Conservation (phyloP, 1,140 invertebrate species). For the Platyscapa corneri region DNA sequence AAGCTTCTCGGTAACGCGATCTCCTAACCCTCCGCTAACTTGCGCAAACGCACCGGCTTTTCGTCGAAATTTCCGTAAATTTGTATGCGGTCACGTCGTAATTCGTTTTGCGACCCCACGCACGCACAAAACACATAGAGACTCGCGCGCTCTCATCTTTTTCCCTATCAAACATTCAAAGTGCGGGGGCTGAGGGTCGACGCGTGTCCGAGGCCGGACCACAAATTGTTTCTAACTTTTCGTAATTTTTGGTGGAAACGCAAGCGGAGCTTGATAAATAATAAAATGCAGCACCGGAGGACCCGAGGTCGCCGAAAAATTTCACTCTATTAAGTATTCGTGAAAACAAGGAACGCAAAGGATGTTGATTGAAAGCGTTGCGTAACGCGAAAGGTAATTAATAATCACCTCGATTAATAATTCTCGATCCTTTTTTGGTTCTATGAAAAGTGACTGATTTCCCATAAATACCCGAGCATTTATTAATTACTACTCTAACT, state of each 20-base stretch:
- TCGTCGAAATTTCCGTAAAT: conserved; percentile 58
- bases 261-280: conserved; percentile 28
- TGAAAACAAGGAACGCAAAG: neutral
- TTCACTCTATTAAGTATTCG: neutral
- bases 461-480: neutral
- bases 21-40: neutral
- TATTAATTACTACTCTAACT: neutral
- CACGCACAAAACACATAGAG: neutral
- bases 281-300: conserved; percentile 15
- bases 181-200: neutral
- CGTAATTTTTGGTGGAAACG: conserved; percentile 40
- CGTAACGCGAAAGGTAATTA: neutral
- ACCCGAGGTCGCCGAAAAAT: neutral
- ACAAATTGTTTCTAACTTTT: conserved; percentile 51
- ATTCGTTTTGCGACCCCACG: conserved; percentile 59
- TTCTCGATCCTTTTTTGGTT: neutral
- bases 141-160: conserved; percentile 29
- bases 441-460: neutral
- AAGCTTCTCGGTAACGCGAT: conserved; percentile 31
- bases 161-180: conserved; percentile 48
- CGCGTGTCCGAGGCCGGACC: conserved; percentile 32
- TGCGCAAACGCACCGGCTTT: neutral
- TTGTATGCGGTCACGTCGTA: conserved; percentile 63
- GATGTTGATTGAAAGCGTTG: neutral
- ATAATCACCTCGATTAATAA: neutral